Evolutionary conservation across 2,113 vertebrate genomes (phyloP).

Genomic region (Laticauda colubrina): DNA sequence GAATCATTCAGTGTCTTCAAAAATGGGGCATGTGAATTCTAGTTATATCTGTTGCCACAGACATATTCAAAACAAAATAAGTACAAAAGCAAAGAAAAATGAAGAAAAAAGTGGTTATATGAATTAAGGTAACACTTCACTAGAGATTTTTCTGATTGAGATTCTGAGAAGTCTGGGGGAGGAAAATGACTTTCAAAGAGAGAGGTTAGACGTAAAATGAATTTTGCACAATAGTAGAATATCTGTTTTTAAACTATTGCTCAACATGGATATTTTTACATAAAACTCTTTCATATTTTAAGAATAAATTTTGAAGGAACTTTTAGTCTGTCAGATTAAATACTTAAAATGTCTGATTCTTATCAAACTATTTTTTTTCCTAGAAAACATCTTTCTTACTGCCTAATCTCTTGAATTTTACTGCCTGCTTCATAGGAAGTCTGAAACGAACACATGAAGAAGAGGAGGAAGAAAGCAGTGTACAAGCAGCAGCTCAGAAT

Average conservation of each 20-base stretch:
- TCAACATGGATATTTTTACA: not conserved
- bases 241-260: not conserved
- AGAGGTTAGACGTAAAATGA: not conserved
- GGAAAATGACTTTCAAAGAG: not conserved
- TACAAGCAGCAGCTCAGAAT: constrained; percentile 92
- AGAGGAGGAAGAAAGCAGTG: constrained; percentile 90
- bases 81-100: not conserved
- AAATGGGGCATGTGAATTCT: not conserved
- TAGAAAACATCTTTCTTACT: not conserved
- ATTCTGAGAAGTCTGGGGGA: not conserved
- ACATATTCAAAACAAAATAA: not conserved
- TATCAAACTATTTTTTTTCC: not conserved
- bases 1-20: not conserved
- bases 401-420: not conserved
- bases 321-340: not conserved
- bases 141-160: not conserved
- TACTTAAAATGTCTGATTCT: not conserved
- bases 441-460: constrained; percentile 91
- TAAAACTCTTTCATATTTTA: not conserved
- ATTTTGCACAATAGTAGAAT: not conserved
- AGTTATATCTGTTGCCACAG: not conserved
- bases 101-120: not conserved
- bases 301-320: not conserved
- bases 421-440: constrained; percentile 76
- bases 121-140: not conserved